Conservation (phyloP, 2,888 invertebrate species). For the Boloria euphrosyne region DNA sequence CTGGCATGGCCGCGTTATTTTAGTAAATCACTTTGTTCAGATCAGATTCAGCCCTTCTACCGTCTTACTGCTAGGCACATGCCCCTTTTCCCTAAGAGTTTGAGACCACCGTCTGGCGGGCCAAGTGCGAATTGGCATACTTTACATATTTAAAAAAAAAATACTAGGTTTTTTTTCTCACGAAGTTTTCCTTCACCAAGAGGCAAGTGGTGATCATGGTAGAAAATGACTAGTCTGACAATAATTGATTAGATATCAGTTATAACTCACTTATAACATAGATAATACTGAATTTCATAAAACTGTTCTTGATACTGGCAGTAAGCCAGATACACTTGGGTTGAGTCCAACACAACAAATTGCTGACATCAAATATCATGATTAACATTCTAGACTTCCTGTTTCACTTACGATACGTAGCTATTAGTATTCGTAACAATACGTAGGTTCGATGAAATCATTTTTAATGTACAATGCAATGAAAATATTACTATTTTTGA, state of each 20-base stretch:
- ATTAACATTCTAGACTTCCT: slow-evolving; percentile 38
- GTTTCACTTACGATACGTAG: slow-evolving; percentile 1
- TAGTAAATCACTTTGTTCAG: no score
- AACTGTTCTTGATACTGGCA: slow-evolving; percentile 31
- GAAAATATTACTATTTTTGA: neutral
- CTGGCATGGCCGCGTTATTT: no score
- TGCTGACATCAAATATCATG: slow-evolving; percentile 39
- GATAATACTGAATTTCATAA: slow-evolving; percentile 28
- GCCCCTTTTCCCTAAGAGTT: no score
- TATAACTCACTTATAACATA: slow-evolving; percentile 21
- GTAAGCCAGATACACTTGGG: slow-evolving; percentile 26
- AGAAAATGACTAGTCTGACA: neutral
- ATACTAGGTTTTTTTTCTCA: no score
- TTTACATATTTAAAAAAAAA: no score
- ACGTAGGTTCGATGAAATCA: neutral
- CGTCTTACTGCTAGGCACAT: no score
- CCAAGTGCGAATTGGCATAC: no score
- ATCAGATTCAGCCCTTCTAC: no score
- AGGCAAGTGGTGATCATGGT: no score
- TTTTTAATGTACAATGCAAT: neutral
- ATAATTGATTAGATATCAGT: slow-evolving; percentile 15
- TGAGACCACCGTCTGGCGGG: no score
- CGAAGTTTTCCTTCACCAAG: no score
- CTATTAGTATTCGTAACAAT: slow-evolving; percentile 3
- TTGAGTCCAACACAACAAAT: slow-evolving; percentile 33